Percentiles rank a stretch among this genome's conserved stretches.
Evolutionary conservation across 1,140 invertebrate species (phyloP).

Genomic region (Bradysia coprophila): DNA sequence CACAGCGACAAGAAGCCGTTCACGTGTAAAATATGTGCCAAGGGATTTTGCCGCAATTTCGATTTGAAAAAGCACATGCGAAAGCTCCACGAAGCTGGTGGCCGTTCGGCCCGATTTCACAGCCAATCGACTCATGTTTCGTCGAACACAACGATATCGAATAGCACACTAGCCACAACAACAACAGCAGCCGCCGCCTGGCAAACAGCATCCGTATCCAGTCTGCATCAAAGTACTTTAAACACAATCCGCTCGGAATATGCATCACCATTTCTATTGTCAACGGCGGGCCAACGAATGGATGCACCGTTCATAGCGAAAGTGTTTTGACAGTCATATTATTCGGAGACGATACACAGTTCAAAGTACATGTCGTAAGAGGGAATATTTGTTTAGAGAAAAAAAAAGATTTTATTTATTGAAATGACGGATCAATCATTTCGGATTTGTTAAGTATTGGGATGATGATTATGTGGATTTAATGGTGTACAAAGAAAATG

Average conservation of each 20-base stretch:
- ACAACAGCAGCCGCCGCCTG: no score
- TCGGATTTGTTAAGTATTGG: no score
- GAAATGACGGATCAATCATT: no score
- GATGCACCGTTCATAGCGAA: constrained; percentile 22
- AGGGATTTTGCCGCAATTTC: constrained; percentile 97
- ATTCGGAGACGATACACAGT: not conserved
- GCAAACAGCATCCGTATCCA: constrained; percentile 3
- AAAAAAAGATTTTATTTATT: no score
- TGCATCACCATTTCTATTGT: constrained; percentile 2
- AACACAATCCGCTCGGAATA: not conserved
- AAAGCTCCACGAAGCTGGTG: constrained; percentile 58
- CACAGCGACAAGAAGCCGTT: constrained; percentile 97
- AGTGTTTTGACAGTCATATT: constrained; percentile 24
- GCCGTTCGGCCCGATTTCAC: constrained; percentile 14
- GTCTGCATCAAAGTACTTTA: not conserved
- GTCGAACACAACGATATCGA: not conserved
- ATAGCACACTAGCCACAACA: not conserved
- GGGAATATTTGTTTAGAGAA: not conserved
- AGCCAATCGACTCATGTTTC: not conserved
- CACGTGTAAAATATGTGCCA: constrained; percentile 84
- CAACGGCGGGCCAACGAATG: constrained; percentile 14
- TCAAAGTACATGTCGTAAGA: not conserved
- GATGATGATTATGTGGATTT: no score
- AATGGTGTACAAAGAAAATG: no score
- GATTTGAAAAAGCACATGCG: constrained; percentile 98